phyloP scores from a whole-genome alignment of 1,140 invertebrate species.

The Phthorimaea operculella region DNA sequence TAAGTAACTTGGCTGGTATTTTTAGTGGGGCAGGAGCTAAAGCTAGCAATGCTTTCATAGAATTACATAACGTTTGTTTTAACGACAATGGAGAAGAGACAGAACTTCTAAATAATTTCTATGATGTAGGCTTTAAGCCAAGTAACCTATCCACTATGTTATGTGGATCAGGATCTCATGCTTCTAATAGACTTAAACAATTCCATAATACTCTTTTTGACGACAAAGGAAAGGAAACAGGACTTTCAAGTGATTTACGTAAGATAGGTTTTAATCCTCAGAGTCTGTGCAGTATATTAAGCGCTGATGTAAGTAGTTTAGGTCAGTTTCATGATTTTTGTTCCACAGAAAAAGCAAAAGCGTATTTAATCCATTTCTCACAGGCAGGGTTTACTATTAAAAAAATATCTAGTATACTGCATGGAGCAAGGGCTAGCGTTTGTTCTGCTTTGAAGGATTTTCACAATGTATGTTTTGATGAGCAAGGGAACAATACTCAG shows the following conservation, averaged over 20 bases:
- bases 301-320: conserved; percentile 19
- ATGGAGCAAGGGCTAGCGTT: conserved; percentile 29
- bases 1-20: too few species aligned
- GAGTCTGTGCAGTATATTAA: conserved; percentile 28
- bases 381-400: conserved; percentile 24
- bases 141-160: too few species aligned
- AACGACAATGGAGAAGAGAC: too few species aligned
- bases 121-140: too few species aligned
- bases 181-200: conserved; percentile 23
- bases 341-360: conserved; percentile 17
- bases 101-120: too few species aligned
- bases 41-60: too few species aligned
- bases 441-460: conserved; percentile 32
- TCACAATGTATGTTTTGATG: conserved; percentile 36
- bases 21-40: too few species aligned
- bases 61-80: too few species aligned
- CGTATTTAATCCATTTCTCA: conserved; percentile 26
- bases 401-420: conserved; percentile 28
- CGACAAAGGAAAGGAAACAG: conserved; percentile 17
- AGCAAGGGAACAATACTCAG: conserved; percentile 24
- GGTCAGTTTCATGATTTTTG: conserved; percentile 32
- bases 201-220: conserved; percentile 28
- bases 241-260: conserved; percentile 24
- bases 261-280: conserved; percentile 25
- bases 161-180: conserved; percentile 23